phyloP scores from a whole-genome alignment of 2,113 vertebrate species.

The Otis tarda region DNA sequence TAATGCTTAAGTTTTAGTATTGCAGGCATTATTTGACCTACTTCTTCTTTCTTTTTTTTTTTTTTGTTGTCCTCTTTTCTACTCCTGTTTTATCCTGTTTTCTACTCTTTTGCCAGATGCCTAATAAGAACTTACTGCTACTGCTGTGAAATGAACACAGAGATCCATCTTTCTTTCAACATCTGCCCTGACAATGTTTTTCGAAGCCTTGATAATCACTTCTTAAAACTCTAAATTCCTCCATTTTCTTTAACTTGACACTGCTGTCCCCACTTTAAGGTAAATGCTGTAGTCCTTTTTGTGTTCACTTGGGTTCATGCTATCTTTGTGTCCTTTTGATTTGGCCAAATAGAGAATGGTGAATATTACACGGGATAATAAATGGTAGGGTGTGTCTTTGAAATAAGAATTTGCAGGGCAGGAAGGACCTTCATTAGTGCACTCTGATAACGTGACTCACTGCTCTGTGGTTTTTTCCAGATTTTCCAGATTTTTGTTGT shows the following conservation, averaged over 20 bases:
- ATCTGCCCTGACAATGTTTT: background rate
- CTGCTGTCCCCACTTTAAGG: fast-evolving
- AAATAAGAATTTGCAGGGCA: background rate
- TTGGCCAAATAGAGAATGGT: background rate
- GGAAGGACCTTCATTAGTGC: background rate
- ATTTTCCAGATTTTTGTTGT: too few species aligned
- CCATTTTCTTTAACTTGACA: background rate
- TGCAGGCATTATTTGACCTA: background rate
- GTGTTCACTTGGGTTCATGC: background rate
- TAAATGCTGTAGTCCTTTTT: background rate
- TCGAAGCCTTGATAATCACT: background rate
- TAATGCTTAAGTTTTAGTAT: background rate
- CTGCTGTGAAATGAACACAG: background rate
- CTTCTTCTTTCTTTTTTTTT: background rate
- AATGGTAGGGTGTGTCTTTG: background rate
- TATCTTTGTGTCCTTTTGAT: background rate
- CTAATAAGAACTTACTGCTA: background rate
- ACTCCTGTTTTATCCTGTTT: background rate
- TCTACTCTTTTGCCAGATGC: background rate
- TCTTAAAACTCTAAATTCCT: background rate
- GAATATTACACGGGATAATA: background rate
- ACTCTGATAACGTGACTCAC: background rate
- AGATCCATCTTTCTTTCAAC: background rate
- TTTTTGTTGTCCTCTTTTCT: background rate
- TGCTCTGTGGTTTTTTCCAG: background rate